Base-by-base conservation (phyloP, 2,113 vertebrate species). In the Psittacus erithacus region DNA sequence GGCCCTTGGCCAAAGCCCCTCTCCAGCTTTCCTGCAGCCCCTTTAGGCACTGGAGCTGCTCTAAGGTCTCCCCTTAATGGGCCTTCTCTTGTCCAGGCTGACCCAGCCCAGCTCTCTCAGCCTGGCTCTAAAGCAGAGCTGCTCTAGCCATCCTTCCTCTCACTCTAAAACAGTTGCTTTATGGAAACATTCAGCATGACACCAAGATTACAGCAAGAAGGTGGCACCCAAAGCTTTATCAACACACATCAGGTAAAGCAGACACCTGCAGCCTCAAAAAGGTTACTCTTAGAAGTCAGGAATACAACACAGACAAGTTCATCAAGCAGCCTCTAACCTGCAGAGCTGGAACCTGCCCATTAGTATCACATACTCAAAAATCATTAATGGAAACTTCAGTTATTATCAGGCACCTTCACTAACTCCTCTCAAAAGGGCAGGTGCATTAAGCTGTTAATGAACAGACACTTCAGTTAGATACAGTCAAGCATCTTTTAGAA, bases 311-410 rank as follows among this genome's bases (percentile, higher is more conserved):
- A 38, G 31, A 84, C 60, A 96, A 92, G 92, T 94, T 81, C 95
- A 94, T 95, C 85, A 88, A 86, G 91, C n/a, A 53, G 43, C 67
- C 92, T 86, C 38, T 19, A 80, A 9, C 81, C 83, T 84, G 88
- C 89, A 68, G 88, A 89, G 95, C 65, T 89, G 49, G 79, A 93
- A 50, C 18, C 38, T 64, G 68, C 23, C 88, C 84, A 93, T 96
- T 95, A 93, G 93, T 62, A 55, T 29, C 35, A 80, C 31, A 13
- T 95, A 95, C 91, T 73, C 60, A 84, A 87, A 84, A 88, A 20
- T 50, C 86, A 93, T 95, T 96, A 95, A 95, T 60, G 86, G 67
- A 94, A 96, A 90, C 29, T 86, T 62, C 82, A 81, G 79, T 90
- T 95, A 83, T 91, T 86, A 74, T 33, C 92, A 96, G 65, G 64